These are phyloP conservation scores for Salvelinus fontinalis DNA, from an alignment of 2,113 vertebrate species.

Conservation along the genomic window DNA sequence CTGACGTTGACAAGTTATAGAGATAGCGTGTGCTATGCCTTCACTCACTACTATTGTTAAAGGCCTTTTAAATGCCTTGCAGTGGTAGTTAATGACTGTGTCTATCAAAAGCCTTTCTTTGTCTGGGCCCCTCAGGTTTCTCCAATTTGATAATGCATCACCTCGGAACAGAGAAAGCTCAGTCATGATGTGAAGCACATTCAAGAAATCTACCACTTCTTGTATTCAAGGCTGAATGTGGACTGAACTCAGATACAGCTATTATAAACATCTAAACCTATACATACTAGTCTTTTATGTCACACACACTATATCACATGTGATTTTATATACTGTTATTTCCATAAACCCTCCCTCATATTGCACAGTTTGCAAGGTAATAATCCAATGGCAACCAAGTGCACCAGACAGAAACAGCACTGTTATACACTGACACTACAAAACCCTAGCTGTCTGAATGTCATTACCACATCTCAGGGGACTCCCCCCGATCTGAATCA, in stretches of 20 bases:
- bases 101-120: conserved; percentile 2
- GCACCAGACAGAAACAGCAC: background rate
- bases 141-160: background rate
- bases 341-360: background rate
- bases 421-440: background rate
- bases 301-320: too few relatives aligned
- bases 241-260: too few relatives aligned
- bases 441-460: background rate
- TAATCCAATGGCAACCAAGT: background rate
- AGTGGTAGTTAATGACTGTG: conserved; percentile 1
- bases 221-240: too few relatives aligned
- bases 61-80: background rate
- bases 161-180: too few relatives aligned
- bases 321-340: background rate
- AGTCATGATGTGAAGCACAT: too few relatives aligned
- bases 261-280: too few relatives aligned
- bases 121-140: background rate
- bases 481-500: background rate
- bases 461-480: background rate
- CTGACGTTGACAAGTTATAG: too few relatives aligned
- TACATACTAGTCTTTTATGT: too few relatives aligned
- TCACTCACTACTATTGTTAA: background rate
- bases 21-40: background rate
- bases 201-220: too few relatives aligned
- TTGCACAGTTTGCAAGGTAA: background rate